Percentiles rank a stretch among this genome's conserved stretches.
phyloP scores from a whole-genome alignment of 2,797 vertebrate genomes.

The Lacerta viridis region DNA sequence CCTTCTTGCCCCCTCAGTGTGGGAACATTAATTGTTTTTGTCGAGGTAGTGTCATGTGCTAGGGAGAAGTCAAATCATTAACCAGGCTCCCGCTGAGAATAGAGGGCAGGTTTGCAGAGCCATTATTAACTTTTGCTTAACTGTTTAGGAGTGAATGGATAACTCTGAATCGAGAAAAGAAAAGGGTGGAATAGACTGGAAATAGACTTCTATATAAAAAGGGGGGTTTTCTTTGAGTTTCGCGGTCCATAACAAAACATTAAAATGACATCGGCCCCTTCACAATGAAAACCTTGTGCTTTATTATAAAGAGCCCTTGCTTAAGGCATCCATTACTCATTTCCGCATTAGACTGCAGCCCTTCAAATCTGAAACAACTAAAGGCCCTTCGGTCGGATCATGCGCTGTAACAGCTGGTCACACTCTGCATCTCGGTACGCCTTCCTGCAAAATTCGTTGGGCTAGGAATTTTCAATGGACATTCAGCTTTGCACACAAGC shows the following conservation, averaged over 20 bases:
- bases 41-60: constrained; percentile 14
- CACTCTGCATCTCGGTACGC: constrained; percentile 30
- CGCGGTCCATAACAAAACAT: constrained; percentile 61
- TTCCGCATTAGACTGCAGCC: constrained; percentile 64
- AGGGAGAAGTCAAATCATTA: constrained; percentile 59
- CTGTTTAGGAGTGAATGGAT: constrained; percentile 29
- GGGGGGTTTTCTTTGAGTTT: constrained; percentile 50
- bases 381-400: constrained; percentile 45
- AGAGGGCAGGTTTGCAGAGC: constrained; percentile 20
- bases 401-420: constrained; percentile 60
- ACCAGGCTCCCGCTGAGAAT: constrained; percentile 49
- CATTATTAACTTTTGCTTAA: constrained; percentile 57
- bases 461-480: constrained; percentile 36
- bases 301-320: constrained; percentile 69
- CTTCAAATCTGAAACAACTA: constrained; percentile 64
- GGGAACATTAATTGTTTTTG: constrained; percentile 47
- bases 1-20: neutral
- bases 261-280: constrained; percentile 50
- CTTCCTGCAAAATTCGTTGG: constrained; percentile 30
- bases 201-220: constrained; percentile 32
- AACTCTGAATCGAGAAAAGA: constrained; percentile 40
- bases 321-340: constrained; percentile 67
- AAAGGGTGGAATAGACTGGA: neutral
- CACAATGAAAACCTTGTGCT: constrained; percentile 71
- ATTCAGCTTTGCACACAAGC: neutral